A percentile compares a stretch with the other conserved stretches of the same genome.
Conservation (phyloP, 2,888 invertebrate species). For the Harpalus rubripes region DNA sequence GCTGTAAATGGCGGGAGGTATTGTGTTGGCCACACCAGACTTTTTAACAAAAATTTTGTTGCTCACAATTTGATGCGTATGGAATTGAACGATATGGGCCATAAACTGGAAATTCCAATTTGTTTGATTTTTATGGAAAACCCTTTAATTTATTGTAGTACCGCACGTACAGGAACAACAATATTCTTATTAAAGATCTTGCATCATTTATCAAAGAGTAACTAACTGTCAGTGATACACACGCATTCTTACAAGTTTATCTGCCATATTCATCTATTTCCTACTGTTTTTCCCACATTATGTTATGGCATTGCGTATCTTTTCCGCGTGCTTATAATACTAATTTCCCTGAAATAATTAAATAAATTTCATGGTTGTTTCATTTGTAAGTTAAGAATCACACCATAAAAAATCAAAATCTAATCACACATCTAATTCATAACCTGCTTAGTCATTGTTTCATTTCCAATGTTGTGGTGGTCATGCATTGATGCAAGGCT, state of each 20-base stretch:
- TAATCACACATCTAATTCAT: background rate
- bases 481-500: slow-evolving; percentile 49
- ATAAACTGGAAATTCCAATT: too few relatives aligned
- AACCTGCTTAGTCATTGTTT: slow-evolving; percentile 9
- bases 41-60: too few relatives aligned
- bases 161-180: too few relatives aligned
- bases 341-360: background rate
- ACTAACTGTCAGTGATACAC: background rate
- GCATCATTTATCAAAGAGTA: too few relatives aligned
- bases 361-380: background rate
- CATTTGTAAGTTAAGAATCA: background rate
- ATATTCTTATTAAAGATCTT: too few relatives aligned
- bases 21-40: too few relatives aligned
- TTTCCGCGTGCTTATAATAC: background rate
- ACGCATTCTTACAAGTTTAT: background rate
- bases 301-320: background rate
- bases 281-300: background rate
- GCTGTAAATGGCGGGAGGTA: too few relatives aligned
- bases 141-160: too few relatives aligned
- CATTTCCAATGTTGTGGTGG: slow-evolving; percentile 24
- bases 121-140: too few relatives aligned
- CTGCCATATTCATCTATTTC: background rate
- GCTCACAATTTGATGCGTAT: too few relatives aligned
- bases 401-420: background rate
- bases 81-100: too few relatives aligned